A percentile compares a stretch with the other conserved stretches of the same genome.
These are phyloP conservation scores for Drosophila seclusa DNA, from an alignment of 2,888 invertebrate species.

Conservation along the genomic window DNA sequence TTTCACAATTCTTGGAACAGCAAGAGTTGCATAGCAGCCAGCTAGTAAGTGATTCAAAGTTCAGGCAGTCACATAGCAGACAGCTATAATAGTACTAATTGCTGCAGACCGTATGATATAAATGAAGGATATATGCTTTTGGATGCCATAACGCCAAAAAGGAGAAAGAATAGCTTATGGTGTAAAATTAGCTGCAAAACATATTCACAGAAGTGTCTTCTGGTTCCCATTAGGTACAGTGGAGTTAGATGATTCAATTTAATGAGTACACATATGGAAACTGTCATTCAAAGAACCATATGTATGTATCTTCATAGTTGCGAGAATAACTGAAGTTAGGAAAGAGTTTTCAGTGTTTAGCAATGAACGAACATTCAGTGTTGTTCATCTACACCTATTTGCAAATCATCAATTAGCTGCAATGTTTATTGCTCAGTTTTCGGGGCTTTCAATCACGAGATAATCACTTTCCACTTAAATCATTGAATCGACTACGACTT, in stretches of 20 bases:
- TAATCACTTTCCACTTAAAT: constrained; percentile 50
- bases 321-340: background rate
- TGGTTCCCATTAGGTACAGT: background rate
- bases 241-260: background rate
- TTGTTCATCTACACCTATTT: background rate
- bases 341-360: background rate
- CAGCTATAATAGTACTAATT: constrained; percentile 5
- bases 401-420: constrained; percentile 9
- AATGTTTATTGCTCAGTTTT: constrained; percentile 35
- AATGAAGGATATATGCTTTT: background rate
- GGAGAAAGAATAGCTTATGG: background rate
- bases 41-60: background rate
- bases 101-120: background rate
- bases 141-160: background rate
- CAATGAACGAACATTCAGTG: background rate
- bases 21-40: constrained; percentile 10
- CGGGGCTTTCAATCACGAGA: constrained; percentile 26
- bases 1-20: background rate
- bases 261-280: background rate
- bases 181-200: background rate
- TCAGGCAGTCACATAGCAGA: constrained; percentile 9
- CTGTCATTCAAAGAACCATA: background rate
- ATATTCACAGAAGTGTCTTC: background rate
- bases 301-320: background rate
- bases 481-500: constrained; percentile 12